Base-by-base conservation (phyloP, 2,888 invertebrate species). In the Acanthococcus lagerstroemiae region DNA sequence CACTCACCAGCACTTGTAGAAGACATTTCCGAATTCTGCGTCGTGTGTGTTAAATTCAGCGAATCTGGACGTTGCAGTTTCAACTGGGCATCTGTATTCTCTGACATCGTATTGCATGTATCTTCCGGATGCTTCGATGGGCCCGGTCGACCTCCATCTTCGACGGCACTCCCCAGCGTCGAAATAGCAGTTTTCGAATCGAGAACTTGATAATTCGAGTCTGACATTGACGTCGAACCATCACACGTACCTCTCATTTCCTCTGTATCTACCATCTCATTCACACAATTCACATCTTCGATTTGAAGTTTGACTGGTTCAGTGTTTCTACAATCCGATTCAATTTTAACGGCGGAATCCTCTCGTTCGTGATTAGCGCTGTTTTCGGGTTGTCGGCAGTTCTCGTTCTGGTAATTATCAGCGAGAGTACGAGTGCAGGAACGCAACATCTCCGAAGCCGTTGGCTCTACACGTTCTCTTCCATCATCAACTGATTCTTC, bases 1-100 rank as follows among this genome's bases (percentile, higher is more conserved):
- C 24, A 30, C 12, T 24, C 56, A 68, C 69, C 69, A 54, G 67
- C 67, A 22, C 69, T 69, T 30, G 63, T 66, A 17, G 69, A 69
- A 24, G 67, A 58, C 27, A 69, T 46, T 50, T 67, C 67, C 45
- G 52, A 44, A 44, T 61, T 61, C 48, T 56, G 66, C 26, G 65
- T 55, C 4, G 55, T 45, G 19, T 66, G 57, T 25, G 61, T 65
- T 44, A 69, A 63, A 55, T 69, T 58, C 45, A 69, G 52, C 5
- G 67, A 68, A 27, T 57, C 60, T 30, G 69, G 69, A 44, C 69
- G 48, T 9, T 66, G 67, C 44, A 68, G 15, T 30, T 66, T 66
- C 6, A 24, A 6, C 4, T 44, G 24, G 9, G 65, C 27, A 15
- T 24, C 26, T 22, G 17, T 37, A 12, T 25, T 27, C 7, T 54